These are phyloP conservation scores for Trichechus manatus DNA, from an alignment of 2,113 vertebrate species.

Conservation along the genomic window DNA sequence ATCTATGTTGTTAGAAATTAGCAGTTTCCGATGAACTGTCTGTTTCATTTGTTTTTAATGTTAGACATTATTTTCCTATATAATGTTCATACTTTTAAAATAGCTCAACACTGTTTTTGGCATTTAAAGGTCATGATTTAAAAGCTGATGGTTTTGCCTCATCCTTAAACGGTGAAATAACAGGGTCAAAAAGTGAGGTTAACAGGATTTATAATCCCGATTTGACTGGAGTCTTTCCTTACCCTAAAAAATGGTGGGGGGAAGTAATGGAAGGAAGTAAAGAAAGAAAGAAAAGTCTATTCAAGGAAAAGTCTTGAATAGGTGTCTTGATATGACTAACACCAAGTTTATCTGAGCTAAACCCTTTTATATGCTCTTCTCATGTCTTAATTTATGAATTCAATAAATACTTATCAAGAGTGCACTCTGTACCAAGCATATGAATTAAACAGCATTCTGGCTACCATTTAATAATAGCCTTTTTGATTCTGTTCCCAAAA, in stretches of 20 bases:
- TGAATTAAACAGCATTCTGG: not conserved
- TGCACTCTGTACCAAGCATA: not conserved
- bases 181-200: constrained; percentile 58
- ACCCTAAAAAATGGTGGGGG: not conserved
- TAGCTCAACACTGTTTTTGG: not conserved
- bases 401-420: constrained; percentile 21
- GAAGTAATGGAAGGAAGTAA: not conserved
- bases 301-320: not conserved
- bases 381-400: not conserved
- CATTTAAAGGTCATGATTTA: constrained; percentile 48
- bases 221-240: constrained; percentile 29
- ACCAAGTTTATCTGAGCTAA: constrained; percentile 21
- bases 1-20: not conserved
- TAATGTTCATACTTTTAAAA: not conserved
- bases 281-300: not conserved
- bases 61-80: not conserved
- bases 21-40: not conserved
- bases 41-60: constrained; percentile 15
- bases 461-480: not conserved
- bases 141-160: constrained; percentile 47
- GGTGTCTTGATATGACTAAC: not conserved
- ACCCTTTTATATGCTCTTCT: not conserved
- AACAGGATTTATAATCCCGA: constrained; percentile 43
- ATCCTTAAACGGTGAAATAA: constrained; percentile 62
- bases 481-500: not conserved